Base-by-base conservation (phyloP, 2,888 invertebrate species). In the Sphaerophoria rueppellii region DNA sequence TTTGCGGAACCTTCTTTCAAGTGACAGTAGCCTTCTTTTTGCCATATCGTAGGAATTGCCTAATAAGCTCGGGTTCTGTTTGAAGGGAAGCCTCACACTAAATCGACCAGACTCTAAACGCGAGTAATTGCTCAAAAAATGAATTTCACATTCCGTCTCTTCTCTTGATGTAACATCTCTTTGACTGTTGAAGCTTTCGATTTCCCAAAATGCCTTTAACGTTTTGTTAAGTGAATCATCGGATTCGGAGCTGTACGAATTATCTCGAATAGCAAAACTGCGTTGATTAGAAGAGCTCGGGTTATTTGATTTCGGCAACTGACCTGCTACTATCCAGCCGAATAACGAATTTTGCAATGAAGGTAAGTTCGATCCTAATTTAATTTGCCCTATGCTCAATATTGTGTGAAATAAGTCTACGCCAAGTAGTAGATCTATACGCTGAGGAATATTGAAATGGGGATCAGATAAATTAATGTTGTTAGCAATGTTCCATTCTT, bases 261-360 rank as follows among this genome's bases (percentile, higher is more conserved):
- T 11, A 5, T 58, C 40, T 11, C 11, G 37, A 40, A 58, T 24
- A 16, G 11, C 37, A 16, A 58, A 14, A 40, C 40, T 58, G 11
- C 9, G n/a, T 6, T 16, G 0, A 9, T 2, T 69, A 32, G 34
- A 69, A 24, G 7, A 16, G 12, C 14, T 37, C 16, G 55, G 37
- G 12, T 58, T 58, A 40, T 14, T 58, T 11, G 40, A 11, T 58
- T 16, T 60, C 14, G 69, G 65, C 32, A 78, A 50, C 32, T 74
- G 73, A 35, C 81, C 75, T 7, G 75, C 78, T 9, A 78, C 71
- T 32, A 86, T 46, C 74, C 86, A 86, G 0, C 81, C 81, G 6
- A 81, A 40, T 43, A 81, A 7, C 4, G 81, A 81, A 35, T 74
- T 81, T 72, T 86, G 78, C 4, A 63, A 4, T 6, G 54, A 50